Evolutionary conservation across 2,797 vertebrate species (phyloP), one percentile per base, ranked within the genome.

Genomic region (Notoglanidium macrostoma): DNA sequence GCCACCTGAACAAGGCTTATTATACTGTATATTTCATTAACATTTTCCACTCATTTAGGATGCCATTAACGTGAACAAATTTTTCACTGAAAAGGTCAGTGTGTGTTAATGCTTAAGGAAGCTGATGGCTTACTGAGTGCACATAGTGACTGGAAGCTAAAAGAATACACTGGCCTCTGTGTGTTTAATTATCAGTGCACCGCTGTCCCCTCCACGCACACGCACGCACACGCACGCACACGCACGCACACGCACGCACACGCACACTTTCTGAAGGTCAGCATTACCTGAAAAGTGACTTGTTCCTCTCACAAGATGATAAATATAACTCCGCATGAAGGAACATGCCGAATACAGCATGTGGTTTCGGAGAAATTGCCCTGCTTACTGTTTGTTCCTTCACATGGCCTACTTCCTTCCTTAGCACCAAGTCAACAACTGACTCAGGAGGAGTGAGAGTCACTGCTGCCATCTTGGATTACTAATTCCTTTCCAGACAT

Each of bases 81-180:
- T 32, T 54, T 82, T 74, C 59, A 82, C 55, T 76, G 46, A 46
- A 82, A 88, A 82, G 78, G 77, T 77, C 79, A 85, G 70, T 77
- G 19, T 35, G 61, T 44, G 67, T 61, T 77, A 78, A 32, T 32
- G 35, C 51, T 83, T 65, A 51, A 10, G 57, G 49, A 59, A 68
- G 32, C 35, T 17, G 35, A 35, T 0, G 40, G 49, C 35, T 86
- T 54, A 40, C n/a, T 67, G 77, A 49, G 29, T 14, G 49, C 15
- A 79, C 91, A 78, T 84, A 87, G 88, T 87, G 89, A 87, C 86
- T 92, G 88, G 79, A 83, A 86, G 49, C 70, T 57, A 72, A 83
- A 73, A 68, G 80, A 87, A 88, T 86, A 70, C 65, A 74, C 11
- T 51, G 11, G 4, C 54, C 70, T 54, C 70, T 87, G 65, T 23